Base-by-base conservation (phyloP, 2,888 invertebrate species). In the Zygothrica quintamaculata region DNA sequence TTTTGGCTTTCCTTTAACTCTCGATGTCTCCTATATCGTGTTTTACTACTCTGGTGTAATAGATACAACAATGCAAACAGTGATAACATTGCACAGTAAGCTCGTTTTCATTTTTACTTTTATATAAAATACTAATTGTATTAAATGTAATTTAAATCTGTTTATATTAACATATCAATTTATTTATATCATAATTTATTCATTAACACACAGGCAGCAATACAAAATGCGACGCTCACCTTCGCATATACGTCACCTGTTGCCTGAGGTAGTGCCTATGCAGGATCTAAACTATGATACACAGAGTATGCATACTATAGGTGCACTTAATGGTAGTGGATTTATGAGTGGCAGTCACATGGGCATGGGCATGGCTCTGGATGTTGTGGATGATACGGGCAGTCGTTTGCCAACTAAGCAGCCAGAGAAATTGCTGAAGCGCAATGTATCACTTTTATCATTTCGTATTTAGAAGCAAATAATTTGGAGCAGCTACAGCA, bases 251-350 rank as follows among this genome's bases (percentile, higher is more conserved):
- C 86, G 90, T 50, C 90, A 91, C 67, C 88, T 91, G 65, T 77
- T 91, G 65, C 91, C 90, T 50, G 90, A 91, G 79, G 89, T 90
- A 57, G 89, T 91, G 67, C 91, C 91, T 60, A 89, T 91, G 90
- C 90, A 90, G 75, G 91, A 91, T 76, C 77, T 91, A 12, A 89
- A 85, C 70, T 88, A 89, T 55, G 90, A 90, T 58, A 85, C 89
- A 40, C 88, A 89, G 64, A 90, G 87, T 62, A 77, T 81, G 67
- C 85, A 78, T 59, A 87, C 88, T 3, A 61, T 87, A 22, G 82
- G 81, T 37, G 80, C 78, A 22, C 61, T 65, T 16, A 74, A 59
- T 46, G 79, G 84, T 22, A 81, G 81, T 9, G 84, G 75, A 4
- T 53, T 71, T 43, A 70, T 80, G 37, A 79, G 67, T 12, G 84